Conservation (phyloP, 2,113 vertebrate species). For the Centrocercus urophasianus region DNA sequence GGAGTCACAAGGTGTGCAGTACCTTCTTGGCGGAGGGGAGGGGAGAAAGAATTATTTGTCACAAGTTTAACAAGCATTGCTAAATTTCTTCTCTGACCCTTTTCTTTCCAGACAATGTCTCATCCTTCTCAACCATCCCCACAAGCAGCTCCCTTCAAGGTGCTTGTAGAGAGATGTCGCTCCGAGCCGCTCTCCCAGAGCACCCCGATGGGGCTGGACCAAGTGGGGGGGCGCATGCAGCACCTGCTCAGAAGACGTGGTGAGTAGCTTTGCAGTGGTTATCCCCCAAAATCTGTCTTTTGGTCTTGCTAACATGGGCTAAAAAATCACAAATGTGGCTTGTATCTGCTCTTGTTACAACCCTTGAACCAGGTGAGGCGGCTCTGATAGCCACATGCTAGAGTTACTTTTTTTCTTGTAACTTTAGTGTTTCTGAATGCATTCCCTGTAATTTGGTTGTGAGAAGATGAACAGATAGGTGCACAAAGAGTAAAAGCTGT, state of each 20-base stretch:
- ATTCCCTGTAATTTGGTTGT: rapidly evolving
- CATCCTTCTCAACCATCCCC: constrained; percentile 80
- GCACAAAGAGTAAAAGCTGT: neutral
- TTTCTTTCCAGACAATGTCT: constrained; percentile 80
- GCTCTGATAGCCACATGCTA: neutral
- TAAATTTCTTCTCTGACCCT: neutral
- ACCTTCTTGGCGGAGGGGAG: too few species aligned
- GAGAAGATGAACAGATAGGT: neutral
- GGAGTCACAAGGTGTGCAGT: neutral
- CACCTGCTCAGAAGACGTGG: constrained; percentile 79
- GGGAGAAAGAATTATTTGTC: neutral
- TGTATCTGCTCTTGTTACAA: rapidly evolving
- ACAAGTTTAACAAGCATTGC: neutral
- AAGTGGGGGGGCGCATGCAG: constrained; percentile 76
- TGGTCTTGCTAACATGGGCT: rapidly evolving
- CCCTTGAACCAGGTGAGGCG: neutral
- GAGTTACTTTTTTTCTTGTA: neutral
- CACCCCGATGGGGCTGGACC: constrained; percentile 79
- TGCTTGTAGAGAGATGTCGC: constrained; percentile 85
- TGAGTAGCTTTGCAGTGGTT: neutral
- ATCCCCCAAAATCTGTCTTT: neutral
- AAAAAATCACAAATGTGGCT: neutral
- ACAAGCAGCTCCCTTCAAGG: constrained; percentile 80
- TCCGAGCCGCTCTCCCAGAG: constrained; percentile 86
- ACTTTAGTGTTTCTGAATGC: neutral